A percentile compares a stretch with the other conserved stretches of the same genome.
phyloP scores from a whole-genome alignment of 2,888 invertebrate genomes.

The Nebria salina region DNA sequence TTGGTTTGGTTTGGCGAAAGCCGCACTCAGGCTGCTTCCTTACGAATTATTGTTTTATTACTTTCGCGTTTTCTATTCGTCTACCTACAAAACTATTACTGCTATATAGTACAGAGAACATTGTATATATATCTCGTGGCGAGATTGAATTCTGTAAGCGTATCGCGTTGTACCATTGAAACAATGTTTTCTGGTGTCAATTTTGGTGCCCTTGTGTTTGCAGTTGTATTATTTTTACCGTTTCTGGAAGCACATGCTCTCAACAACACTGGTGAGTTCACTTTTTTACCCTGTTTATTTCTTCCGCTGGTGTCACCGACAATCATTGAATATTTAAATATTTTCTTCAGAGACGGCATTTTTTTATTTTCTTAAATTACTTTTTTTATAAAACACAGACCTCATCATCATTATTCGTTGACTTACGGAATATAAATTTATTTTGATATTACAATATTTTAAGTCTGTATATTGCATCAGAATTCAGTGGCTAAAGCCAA shows the following conservation, averaged over 20 bases:
- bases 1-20: conserved; percentile 10
- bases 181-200: conserved; percentile 35
- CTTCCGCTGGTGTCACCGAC: neutral
- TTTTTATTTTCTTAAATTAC: no score
- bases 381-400: no score
- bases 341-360: no score
- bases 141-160: neutral
- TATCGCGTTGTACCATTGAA: conserved; percentile 9
- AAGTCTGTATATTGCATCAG: no score
- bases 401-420: no score
- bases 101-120: neutral
- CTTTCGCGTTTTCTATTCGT: neutral
- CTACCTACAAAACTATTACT: neutral
- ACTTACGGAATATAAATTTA: no score
- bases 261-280: conserved; percentile 29
- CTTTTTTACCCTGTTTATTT: neutral
- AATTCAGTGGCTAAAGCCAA: no score
- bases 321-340: no score
- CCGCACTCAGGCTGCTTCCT: neutral
- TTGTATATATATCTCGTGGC: neutral
- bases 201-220: conserved; percentile 32
- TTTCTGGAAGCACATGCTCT: conserved; percentile 8
- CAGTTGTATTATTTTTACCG: conserved; percentile 32
- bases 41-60: neutral
- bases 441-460: no score